Evolutionary conservation across 2,113 vertebrate genomes (phyloP), one percentile per base, ranked within the genome.

Genomic region (Ranitomeya imitator): DNA sequence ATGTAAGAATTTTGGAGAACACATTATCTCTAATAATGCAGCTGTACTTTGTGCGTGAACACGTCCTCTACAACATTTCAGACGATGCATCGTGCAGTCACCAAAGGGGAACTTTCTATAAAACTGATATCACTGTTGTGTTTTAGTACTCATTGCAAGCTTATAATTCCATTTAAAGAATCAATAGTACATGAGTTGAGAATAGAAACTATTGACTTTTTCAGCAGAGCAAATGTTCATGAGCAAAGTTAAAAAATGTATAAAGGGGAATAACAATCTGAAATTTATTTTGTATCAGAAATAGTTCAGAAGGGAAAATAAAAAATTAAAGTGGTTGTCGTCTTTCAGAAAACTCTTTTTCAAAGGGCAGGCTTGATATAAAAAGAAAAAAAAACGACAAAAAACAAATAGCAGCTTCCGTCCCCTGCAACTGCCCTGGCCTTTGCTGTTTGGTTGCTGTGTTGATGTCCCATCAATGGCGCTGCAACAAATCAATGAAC

Each of bases 131-230:
- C 5, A 74, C 61, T 74, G 55, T 9, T 1, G 15, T 73, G 65
- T 81, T 81, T 82, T 82, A 26, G 52, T 51, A 76, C 65, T 88
- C 7, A 12, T 82, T 88, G 83, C 86, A 63, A 83, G 79, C 55
- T 76, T 88, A 83, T 76, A 88, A 88, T 83, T 83, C 67, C 67
- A 76, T 76, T 88, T 83, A 71, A 74, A 87, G 83, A 88, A 88
- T 88, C 86, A 88, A 88, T 83, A 83, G 65, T 31, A 83, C 79
- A 83, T 19, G 54, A 88, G 79, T 88, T 83, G 79, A 59, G 9
- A 88, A 88, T 51, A 74, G 86, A 76, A 83, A 31, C 37, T 83
- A 83, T 88, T 76, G 86, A 83, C 69, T 82, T 87, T 80, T 81
- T 74, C 61, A 14, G 60, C 79, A 63, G 21, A 76, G 31, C 7